Evolutionary conservation across 2,888 invertebrate genomes (phyloP), one percentile per base, ranked within the genome.

Genomic region (Caenorhabditis afra): DNA sequence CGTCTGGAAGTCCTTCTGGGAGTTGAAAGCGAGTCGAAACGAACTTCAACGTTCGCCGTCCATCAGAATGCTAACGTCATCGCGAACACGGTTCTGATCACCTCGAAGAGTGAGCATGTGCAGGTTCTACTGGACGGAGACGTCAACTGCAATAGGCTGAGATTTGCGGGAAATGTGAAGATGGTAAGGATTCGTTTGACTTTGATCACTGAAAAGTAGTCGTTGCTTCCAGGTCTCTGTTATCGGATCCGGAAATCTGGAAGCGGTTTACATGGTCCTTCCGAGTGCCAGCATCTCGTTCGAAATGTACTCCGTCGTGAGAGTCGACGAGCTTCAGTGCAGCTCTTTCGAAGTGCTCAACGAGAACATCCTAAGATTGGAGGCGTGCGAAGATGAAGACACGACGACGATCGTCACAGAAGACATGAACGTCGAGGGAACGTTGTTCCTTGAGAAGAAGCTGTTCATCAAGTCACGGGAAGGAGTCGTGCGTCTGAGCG

Each of bases 361-460:
- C 39, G 82, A 81, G 5, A 80, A 81, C 14, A 83, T 85, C 50
- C 50, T 83, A 7, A 47, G 83, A 23, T 29, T 80, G 16, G 61
- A 79, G 5, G n/a, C 74, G 8, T 74, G 74, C 18, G 74, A 68
- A 14, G 78, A 58, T 44, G 77, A 73, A 41, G 81, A 76, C 18
- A 70, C 65, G 5, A 83, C 83, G 12, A 81, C 75, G 0, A 70
- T 83, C 11, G 70, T 67, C 16, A 73, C 71, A 4, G 76, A 83
- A 58, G 73, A 76, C 37, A 14, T 83, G 39, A 66, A 71, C 49
- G 76, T 83, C 22, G 78, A 81, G 35, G 83, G 78, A 50, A 81
- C 79, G 8, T 41, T 83, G 1, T 80, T 81, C 49, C 67, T 83
- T 3, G 83, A 83, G 35, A 76, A 76, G 16, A 83, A 83, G 39